Evolutionary conservation across 2,797 vertebrate genomes (phyloP), one percentile per base, ranked within the genome.

Genomic region (Falco novaeseelandiae): DNA sequence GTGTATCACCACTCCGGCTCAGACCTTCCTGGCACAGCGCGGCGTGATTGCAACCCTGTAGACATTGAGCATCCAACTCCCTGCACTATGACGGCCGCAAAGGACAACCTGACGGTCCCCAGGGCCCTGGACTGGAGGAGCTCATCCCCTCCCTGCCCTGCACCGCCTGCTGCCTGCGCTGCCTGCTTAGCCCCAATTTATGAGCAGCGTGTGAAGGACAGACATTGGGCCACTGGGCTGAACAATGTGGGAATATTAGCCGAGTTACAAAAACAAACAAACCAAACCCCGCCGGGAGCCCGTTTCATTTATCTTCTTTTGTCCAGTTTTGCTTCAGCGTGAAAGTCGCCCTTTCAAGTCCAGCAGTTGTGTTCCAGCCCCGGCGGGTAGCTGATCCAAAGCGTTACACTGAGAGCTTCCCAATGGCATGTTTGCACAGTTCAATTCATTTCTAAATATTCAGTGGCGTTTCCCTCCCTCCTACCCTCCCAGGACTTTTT

Each of bases 231-330:
- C 55, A 30, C 96, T 96, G 90, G 71, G 90, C 92, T 86, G 94
- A 93, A 98, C 97, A 97, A 97, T 91, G 93, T 62, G 10, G 94
- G 97, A 97, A 97, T 97, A 97, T 97, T 97, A 97, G 95, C 97
- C 79, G 96, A 94, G 93, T 96, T 97, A 97, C 97, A 96, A 98
- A 97, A 98, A 97, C 96, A 97, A 97, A 97, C 97, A 97, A 97
- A 96, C 92, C 97, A 93, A 97, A 74, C 93, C 93, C 96, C 91
- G 81, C 95, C 66, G 87, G 93, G 96, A 95, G 96, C 78, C 85
- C 63, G 54, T 98, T 98, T 95, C 97, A 97, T 97, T 97, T 97
- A 96, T 97, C 94, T 97, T 95, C 96, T 94, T 98, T 97, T 98
- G 96, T 97, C 96, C 96, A 18, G 88, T 94, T 95, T 96, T 94